Evolutionary conservation across 2,888 invertebrate genomes (phyloP).

Genomic region (Morpho achilles): DNA sequence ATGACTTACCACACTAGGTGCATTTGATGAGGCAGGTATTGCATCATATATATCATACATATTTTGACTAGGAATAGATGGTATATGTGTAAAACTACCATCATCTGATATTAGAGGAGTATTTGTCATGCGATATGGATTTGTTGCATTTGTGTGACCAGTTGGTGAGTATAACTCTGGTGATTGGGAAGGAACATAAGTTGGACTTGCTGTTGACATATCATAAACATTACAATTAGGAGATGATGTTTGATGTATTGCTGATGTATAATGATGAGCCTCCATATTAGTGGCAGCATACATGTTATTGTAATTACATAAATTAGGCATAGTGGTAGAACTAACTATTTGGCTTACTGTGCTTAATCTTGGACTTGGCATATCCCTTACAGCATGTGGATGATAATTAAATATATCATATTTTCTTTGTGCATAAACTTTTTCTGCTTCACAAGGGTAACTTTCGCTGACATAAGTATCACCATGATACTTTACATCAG

Average conservation of each 20-base stretch:
- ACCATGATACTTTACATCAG: conserved; percentile 62
- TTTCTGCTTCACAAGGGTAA: conserved; percentile 63
- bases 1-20: conserved; percentile 60
- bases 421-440: conserved; percentile 61
- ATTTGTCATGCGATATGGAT: conserved; percentile 73
- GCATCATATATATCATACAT: conserved; percentile 73
- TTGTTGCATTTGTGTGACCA: conserved; percentile 71
- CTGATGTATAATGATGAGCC: conserved; percentile 49
- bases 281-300: conserved; percentile 51
- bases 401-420: conserved; percentile 67
- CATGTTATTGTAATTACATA: conserved; percentile 61
- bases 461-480: conserved; percentile 58
- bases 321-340: conserved; percentile 73
- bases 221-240: conserved; percentile 64
- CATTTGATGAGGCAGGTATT: conserved; percentile 60
- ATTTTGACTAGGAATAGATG: conserved; percentile 67
- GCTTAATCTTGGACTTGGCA: conserved; percentile 59
- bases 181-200: conserved; percentile 67
- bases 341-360: conserved; percentile 71
- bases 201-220: conserved; percentile 59
- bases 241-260: conserved; percentile 49
- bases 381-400: conserved; percentile 54
- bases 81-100: conserved; percentile 68
- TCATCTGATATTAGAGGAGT: conserved; percentile 72
- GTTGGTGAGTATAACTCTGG: conserved; percentile 72